phyloP scores from a whole-genome alignment of 2,113 vertebrate species.

The Otis tarda region DNA sequence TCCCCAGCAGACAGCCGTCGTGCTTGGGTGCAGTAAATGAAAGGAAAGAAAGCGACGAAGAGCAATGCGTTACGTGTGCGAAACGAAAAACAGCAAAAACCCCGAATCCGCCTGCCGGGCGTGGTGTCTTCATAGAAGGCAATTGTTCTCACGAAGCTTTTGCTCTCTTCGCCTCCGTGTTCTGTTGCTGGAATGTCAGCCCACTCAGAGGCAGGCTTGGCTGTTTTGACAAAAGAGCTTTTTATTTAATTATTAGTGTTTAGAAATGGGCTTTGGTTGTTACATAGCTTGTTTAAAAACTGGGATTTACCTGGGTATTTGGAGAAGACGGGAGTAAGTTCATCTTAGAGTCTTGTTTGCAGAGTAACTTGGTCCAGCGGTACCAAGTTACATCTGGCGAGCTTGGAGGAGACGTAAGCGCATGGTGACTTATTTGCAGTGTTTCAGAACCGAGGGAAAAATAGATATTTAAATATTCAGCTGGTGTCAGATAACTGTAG shows the following conservation, averaged over 20 bases:
- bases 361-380: rapidly evolving
- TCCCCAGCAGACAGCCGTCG: background rate
- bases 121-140: background rate
- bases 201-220: background rate
- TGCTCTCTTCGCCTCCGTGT: background rate
- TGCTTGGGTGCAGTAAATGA: background rate
- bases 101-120: background rate
- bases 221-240: conserved; percentile 1
- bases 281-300: background rate
- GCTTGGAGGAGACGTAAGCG: background rate
- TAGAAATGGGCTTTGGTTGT: background rate
- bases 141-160: conserved; percentile 46
- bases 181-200: conserved; percentile 14
- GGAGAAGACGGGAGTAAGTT: background rate
- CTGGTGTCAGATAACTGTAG: background rate
- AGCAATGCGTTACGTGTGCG: conserved; percentile 19
- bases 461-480: background rate
- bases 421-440: background rate
- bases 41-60: background rate
- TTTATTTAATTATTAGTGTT: background rate
- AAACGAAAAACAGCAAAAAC: background rate
- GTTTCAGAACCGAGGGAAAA: background rate
- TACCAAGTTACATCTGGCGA: background rate
- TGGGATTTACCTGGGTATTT: background rate
- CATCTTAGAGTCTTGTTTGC: background rate